Conservation (phyloP, 2,113 vertebrate genomes). For the Aleadryas rufinucha region DNA sequence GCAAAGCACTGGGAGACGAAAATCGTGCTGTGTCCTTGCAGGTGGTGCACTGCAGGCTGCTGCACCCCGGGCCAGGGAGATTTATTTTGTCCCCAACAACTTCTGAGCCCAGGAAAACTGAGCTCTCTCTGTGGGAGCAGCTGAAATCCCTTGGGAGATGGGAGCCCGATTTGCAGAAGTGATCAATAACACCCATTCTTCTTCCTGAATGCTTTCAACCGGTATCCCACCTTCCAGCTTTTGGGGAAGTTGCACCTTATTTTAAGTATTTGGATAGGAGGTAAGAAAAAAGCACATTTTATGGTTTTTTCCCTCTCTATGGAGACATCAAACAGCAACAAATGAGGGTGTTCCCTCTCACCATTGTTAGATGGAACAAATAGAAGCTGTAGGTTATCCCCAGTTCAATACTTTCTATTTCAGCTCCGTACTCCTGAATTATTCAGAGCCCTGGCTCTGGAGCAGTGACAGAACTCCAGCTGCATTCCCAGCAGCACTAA, state of each 20-base stretch:
- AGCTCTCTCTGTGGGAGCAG: rapidly evolving
- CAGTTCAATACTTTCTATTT: background rate
- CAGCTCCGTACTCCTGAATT: background rate
- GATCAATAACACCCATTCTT: background rate
- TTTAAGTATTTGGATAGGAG: background rate
- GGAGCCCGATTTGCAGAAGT: background rate
- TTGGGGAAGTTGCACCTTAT: background rate
- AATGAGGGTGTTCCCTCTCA: background rate
- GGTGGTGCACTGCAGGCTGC: background rate
- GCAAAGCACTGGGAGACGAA: background rate
- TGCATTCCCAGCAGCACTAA: background rate
- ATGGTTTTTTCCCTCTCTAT: rapidly evolving
- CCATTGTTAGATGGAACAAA: background rate
- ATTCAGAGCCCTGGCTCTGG: background rate
- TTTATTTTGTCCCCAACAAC: background rate
- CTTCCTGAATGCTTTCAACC: background rate
- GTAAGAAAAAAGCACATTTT: background rate
- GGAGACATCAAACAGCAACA: background rate
- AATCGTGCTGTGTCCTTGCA: background rate
- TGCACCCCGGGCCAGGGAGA: background rate
- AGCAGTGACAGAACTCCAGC: background rate
- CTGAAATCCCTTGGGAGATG: background rate
- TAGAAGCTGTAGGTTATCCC: background rate
- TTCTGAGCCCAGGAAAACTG: background rate
- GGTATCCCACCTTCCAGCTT: background rate